Evolutionary conservation across 2,888 invertebrate species (phyloP), one percentile per base, ranked within the genome.

Genomic region (Aromia moschata): DNA sequence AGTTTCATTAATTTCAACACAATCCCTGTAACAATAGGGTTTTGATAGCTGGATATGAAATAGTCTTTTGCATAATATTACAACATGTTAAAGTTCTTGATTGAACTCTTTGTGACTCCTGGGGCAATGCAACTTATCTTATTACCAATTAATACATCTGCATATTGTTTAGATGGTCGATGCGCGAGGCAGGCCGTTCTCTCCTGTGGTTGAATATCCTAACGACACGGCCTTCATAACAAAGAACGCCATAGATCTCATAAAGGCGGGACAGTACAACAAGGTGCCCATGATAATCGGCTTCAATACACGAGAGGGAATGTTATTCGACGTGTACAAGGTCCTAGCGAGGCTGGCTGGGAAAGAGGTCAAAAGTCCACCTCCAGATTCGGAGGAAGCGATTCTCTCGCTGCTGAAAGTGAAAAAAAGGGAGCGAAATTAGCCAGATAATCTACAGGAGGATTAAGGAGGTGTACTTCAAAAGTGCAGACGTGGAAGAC

Each of bases 261-360:
- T 69, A 0, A 37, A 15, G 20, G 51, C 57, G 14, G 70, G 71
- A 9, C 56, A 66, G 1, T 69, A 67, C 46, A 64, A 65, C 15
- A 51, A 66, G 15, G 70, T 71, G 10, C 69, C 71, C 3, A 49
- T 67, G 40, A 61, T 71, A 5, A 56, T 65, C 16, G 60, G 80
- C 2, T 75, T 72, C 36, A 77, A 63, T n/a, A 55, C 67, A 9
- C 69, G 72, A 41, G 80, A 80, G 67, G 79, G 79, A 3, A 68
- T 78, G 55, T 49, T 77, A 10, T 63, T 70, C 25, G 74, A 74
- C 25, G 41, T 71, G 9, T 63, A 36, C 12, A 49, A 30, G 14
- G 14, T 41, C n/a, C 1, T 18, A 5, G 18, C 36, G 5, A 31
- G 12, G 15, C 9, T 41, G 12, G 1, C 1, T 0, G 17, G 49